phyloP scores from a whole-genome alignment of 2,113 vertebrate species.

The Cisticola juncidis region DNA sequence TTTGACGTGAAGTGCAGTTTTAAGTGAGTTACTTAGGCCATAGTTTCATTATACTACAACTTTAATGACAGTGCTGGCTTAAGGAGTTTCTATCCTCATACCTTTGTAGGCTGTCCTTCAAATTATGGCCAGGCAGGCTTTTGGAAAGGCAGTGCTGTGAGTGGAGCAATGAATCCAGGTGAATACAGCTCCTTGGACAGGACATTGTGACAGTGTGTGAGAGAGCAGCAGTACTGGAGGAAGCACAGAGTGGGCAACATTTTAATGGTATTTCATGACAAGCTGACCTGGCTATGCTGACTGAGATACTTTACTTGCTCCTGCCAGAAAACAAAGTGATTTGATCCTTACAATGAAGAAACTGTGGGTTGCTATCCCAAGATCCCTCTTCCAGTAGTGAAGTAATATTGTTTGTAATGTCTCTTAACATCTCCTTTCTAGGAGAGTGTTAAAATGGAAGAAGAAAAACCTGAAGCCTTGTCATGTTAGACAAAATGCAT shows the following conservation, averaged over 20 bases:
- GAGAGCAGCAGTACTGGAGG: background rate
- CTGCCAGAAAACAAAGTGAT: background rate
- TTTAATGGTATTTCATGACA: background rate
- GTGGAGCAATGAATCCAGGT: background rate
- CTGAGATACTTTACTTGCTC: background rate
- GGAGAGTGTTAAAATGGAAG: background rate
- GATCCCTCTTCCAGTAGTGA: background rate
- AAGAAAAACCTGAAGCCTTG: background rate
- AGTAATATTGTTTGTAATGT: background rate
- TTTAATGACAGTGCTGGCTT: constrained; percentile 2
- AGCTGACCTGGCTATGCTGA: background rate
- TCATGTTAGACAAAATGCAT: background rate
- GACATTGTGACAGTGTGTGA: background rate
- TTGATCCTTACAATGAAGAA: background rate
- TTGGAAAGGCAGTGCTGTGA: background rate
- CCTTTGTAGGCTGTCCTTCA: background rate
- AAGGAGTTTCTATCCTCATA: background rate
- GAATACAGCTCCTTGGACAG: background rate
- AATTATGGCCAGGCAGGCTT: background rate
- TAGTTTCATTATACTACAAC: constrained; percentile 11
- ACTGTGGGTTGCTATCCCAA: background rate
- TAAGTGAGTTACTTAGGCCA: background rate
- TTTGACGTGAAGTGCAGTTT: background rate
- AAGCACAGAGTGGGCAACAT: background rate
- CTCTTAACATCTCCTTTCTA: background rate